Evolutionary conservation across 2,888 invertebrate species (phyloP), one percentile per base, ranked within the genome.

Genomic region (Lamproptera curius): DNA sequence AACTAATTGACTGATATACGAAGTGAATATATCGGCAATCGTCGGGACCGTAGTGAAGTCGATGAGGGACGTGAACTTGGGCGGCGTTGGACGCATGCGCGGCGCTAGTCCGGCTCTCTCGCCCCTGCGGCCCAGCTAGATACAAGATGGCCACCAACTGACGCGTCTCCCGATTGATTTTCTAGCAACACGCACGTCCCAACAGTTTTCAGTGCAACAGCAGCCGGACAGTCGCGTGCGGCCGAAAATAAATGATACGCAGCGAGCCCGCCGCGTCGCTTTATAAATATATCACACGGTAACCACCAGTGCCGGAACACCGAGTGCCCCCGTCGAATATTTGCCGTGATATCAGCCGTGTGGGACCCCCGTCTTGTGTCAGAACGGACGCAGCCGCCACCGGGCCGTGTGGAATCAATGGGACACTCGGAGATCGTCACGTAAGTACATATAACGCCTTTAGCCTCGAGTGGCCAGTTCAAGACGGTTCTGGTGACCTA

Each of bases 91-190:
- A 73, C 82, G 83, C 84, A 76, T 78, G 84, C 84, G 82, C 65
- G 59, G 14, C 20, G 6, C n/a, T n/a, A 2, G 28, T 10, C 28
- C 28, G 28, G 6, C 38, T 33, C 59, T 56, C 55, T 58, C 63
- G 58, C 56, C 63, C 73, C 66, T 59, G 65, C 65, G 61, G 63
- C 61, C 65, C 71, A 63, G 70, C 64, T 72, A 72, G 67, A 73
- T 59, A 66, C 79, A 85, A 85, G 62, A 85, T 85, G 85, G 85
- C 84, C 59, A 67, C 76, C 60, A 57, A 55, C 61, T 70, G 68
- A 66, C 72, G 74, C 74, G 76, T 70, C 65, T 63, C 59, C 64
- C 70, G 76, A 81, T 83, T 81, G 82, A 82, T 82, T 79, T 82
- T 73, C 79, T 74, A 71, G 66, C 72, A 71, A 65, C 69, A 69